Evolutionary conservation across 2,797 vertebrate species (phyloP).

Genomic region (Gymnoscopelus braueri): DNA sequence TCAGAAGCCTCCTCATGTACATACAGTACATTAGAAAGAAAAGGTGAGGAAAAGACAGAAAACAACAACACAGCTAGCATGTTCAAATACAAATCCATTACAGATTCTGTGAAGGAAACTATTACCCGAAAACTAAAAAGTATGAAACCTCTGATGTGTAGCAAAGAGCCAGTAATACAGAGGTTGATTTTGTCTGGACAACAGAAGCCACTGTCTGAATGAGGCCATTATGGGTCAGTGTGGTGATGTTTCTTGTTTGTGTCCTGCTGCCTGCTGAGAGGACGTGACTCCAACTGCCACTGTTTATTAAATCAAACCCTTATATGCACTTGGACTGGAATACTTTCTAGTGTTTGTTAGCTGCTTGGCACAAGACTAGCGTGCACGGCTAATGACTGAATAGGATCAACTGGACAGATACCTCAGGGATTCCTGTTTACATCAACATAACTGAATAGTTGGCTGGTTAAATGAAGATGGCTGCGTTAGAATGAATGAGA

Average conservation of each 20-base stretch:
- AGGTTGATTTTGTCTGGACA: slow-evolving; percentile 14
- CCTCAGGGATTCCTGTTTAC: slow-evolving; percentile 21
- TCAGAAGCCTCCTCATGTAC: slow-evolving; percentile 31
- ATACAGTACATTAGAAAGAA: not conserved
- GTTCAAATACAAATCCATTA: not conserved
- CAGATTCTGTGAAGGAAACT: not conserved
- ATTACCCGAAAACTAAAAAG: not conserved
- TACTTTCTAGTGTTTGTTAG: not conserved
- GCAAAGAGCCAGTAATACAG: not conserved
- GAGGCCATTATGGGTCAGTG: slow-evolving; percentile 2
- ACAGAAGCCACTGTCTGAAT: not conserved
- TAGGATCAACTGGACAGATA: slow-evolving; percentile 27
- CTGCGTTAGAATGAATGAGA: slow-evolving; percentile 5
- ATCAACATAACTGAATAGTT: slow-evolving; percentile 10
- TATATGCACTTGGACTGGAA: slow-evolving; percentile 4
- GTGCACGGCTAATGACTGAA: slow-evolving; percentile 15
- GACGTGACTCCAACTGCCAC: slow-evolving; percentile 20
- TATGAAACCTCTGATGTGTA: not conserved
- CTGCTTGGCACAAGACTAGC: slow-evolving; percentile 6
- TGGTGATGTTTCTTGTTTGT: slow-evolving; percentile 10
- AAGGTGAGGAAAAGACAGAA: not conserved
- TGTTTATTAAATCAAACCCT: slow-evolving; percentile 18
- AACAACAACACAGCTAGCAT: slow-evolving; percentile 1
- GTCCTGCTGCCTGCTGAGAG: slow-evolving; percentile 19
- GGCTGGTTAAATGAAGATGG: slow-evolving; percentile 10